These are phyloP conservation scores for Smithornis capensis DNA, from an alignment of 2,113 vertebrate species.

Conservation along the genomic window DNA sequence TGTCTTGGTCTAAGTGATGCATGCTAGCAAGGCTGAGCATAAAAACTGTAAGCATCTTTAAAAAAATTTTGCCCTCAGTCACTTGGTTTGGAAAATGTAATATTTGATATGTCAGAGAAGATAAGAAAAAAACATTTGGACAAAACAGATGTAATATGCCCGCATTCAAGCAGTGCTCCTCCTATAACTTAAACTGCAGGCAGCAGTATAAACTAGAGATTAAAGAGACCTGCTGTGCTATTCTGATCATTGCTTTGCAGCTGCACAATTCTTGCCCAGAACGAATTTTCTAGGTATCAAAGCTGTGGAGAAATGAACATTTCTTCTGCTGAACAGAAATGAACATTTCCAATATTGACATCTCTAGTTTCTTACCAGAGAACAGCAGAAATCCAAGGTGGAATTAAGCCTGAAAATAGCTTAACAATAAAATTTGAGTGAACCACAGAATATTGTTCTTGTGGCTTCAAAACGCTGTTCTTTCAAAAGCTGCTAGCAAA, in stretches of 20 bases:
- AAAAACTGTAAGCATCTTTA: neutral
- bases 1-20: neutral
- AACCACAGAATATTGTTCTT: neutral
- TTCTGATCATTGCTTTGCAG: slow-evolving; percentile 22
- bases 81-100: slow-evolving; percentile 24
- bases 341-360: neutral
- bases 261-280: neutral
- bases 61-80: neutral
- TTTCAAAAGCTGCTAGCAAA: neutral
- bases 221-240: slow-evolving; percentile 19
- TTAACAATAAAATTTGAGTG: neutral
- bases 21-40: neutral
- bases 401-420: neutral
- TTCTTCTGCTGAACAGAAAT: neutral
- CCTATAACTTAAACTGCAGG: slow-evolving; percentile 6
- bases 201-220: slow-evolving; percentile 14
- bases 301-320: neutral
- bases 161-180: neutral
- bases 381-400: neutral
- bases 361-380: neutral
- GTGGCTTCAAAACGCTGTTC: neutral
- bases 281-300: slow-evolving; percentile 11
- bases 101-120: neutral
- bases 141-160: slow-evolving; percentile 19
- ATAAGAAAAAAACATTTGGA: neutral